Base-by-base conservation (phyloP, 2,888 invertebrate species). In the Lypha dubia region DNA sequence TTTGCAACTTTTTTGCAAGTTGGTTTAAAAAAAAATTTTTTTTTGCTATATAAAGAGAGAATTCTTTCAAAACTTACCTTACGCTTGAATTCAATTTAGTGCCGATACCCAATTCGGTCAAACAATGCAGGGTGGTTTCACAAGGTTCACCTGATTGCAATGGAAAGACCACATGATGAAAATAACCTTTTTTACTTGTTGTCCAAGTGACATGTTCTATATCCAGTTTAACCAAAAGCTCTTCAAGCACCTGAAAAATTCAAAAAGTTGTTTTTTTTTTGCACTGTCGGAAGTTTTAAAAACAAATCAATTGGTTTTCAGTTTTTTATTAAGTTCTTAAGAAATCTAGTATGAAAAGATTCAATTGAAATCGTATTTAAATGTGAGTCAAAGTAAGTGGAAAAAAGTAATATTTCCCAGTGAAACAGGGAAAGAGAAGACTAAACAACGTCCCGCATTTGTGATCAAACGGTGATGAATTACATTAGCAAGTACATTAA, bases 191-290 rank as follows among this genome's bases (percentile, higher is more conserved):
- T 89, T 94, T 95, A 89, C 95, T 95, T 79, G 94, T 93, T 87
- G 94, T 93, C 95, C 95, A 96, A 41, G 95, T 94, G 11, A 94
- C 95, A 89, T 95, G 95, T 86, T 95, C 95, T 63, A 95, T 94
- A 88, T 94, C 93, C 11, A 95, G 92, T 89, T 95, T 95, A 79
- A 92, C 93, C 58, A 95, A 92, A 76, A 95, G 89, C 89, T 95
- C 95, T 88, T 95, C 95, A 35, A 95, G 91, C 84, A 95, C 94
- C 95, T 95, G 53, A 46, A 70, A 35, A 17, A 49, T 32, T 35
- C 5, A 5, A 28, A 28, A 35, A 5, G n/a, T 44, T n/a, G 9
- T 13, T 67, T 44, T 11, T 46, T 24, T 53, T 32, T 28, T 41
- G 44, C 46, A 28, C 28, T 28, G 28, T 28, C 5, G 28, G 28